Evolutionary conservation across 2,888 invertebrate genomes (phyloP).

Genomic region (Acanthosepion esculentum): DNA sequence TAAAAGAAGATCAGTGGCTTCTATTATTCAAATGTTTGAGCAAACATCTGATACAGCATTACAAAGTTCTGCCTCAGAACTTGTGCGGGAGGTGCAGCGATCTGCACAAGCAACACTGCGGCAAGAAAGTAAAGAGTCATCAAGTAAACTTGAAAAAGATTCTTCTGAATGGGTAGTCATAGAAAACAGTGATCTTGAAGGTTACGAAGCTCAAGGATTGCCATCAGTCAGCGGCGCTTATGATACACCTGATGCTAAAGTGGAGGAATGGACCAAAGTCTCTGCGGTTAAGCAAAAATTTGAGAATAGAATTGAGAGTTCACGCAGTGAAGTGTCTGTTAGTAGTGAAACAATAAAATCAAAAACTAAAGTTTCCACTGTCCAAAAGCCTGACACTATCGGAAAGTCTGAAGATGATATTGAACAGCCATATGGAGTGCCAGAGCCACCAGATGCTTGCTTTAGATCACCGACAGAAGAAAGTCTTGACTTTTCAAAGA

Average conservation of each 20-base stretch:
- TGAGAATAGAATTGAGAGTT: constrained; percentile 37
- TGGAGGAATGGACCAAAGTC: constrained; percentile 45
- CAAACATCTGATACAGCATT: constrained; percentile 53
- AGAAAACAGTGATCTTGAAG: constrained; percentile 46
- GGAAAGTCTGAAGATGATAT: constrained; percentile 42
- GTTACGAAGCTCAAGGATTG: constrained; percentile 40
- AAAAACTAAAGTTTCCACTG: not conserved
- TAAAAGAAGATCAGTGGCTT: constrained; percentile 58
- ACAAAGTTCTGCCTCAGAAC: constrained; percentile 43
- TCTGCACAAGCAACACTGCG: constrained; percentile 39
- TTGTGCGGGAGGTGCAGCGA: constrained; percentile 39
- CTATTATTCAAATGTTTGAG: constrained; percentile 63
- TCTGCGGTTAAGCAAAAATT: constrained; percentile 36
- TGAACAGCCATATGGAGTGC: constrained; percentile 42
- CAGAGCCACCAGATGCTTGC: not conserved
- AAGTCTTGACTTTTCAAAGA: constrained; percentile 43
- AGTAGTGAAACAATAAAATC: not conserved
- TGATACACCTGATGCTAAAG: constrained; percentile 20
- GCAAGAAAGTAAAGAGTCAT: not conserved
- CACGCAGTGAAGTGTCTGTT: not conserved
- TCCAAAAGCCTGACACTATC: not conserved
- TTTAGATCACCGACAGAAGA: constrained; percentile 35
- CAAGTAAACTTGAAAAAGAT: constrained; percentile 39
- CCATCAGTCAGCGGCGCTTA: constrained; percentile 37
- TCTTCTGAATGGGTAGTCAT: constrained; percentile 46